phyloP scores from a whole-genome alignment of 2,888 invertebrate genomes.

The Meteorus colon region DNA sequence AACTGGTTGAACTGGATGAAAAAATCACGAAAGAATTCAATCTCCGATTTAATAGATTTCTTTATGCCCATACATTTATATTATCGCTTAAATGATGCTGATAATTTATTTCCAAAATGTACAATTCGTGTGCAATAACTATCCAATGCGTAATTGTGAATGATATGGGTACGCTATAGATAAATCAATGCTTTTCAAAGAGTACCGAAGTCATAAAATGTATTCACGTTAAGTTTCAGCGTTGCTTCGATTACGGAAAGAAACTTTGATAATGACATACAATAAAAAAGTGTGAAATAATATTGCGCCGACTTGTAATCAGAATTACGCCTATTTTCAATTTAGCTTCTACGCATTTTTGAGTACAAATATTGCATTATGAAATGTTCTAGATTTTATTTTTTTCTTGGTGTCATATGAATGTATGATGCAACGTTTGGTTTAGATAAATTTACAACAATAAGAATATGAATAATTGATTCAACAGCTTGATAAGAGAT shows the following conservation, averaged over 20 bases:
- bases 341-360: neutral
- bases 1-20: no score
- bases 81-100: neutral
- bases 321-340: neutral
- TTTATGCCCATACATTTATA: neutral
- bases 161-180: no score
- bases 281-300: neutral
- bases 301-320: neutral
- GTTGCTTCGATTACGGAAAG: neutral
- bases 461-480: neutral
- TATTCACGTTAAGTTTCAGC: neutral
- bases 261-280: neutral
- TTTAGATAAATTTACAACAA: neutral
- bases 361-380: neutral
- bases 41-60: no score
- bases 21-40: no score
- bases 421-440: neutral
- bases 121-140: neutral
- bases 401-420: neutral
- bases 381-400: neutral
- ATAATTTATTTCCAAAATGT: conserved; percentile 1
- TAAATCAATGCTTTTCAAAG: neutral
- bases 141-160: neutral
- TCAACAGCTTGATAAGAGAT: neutral
- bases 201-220: neutral